Evolutionary conservation across 2,888 invertebrate species (phyloP).

Genomic region (Diaperis boleti): DNA sequence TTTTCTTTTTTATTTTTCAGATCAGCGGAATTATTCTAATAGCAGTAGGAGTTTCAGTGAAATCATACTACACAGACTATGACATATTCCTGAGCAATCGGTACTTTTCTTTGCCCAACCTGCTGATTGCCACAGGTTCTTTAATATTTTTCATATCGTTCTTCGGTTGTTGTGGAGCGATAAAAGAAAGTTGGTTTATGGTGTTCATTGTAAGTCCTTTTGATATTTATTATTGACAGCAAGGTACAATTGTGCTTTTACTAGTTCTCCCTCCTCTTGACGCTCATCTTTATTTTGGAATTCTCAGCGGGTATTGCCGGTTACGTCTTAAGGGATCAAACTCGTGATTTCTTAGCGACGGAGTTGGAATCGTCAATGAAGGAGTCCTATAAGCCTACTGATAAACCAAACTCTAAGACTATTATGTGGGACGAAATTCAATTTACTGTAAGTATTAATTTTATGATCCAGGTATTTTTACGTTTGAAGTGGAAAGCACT

Average conservation of each 20-base stretch:
- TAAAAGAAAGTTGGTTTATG: conserved; percentile 95
- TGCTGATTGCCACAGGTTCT: conserved; percentile 89
- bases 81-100: conserved; percentile 83
- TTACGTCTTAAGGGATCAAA: conserved; percentile 79
- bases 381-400: conserved; percentile 71
- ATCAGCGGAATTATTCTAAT: conserved; percentile 88
- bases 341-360: conserved; percentile 73
- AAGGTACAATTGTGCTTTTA: conserved; percentile 48
- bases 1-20: conserved; percentile 70
- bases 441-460: conserved; percentile 57
- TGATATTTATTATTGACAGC: too few species aligned
- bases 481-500: too few species aligned
- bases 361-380: conserved; percentile 78
- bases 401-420: conserved; percentile 62
- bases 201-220: conserved; percentile 73
- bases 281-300: conserved; percentile 87
- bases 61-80: conserved; percentile 80
- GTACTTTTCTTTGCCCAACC: conserved; percentile 86
- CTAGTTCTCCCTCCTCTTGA: conserved; percentile 82
- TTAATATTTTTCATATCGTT: conserved; percentile 93
- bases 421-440: conserved; percentile 87
- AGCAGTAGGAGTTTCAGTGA: conserved; percentile 83
- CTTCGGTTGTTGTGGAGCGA: conserved; percentile 96
- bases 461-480: too few species aligned
- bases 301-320: conserved; percentile 86